Base-by-base conservation (phyloP, 2,888 invertebrate genomes). In the Melinopterus prodromus region DNA sequence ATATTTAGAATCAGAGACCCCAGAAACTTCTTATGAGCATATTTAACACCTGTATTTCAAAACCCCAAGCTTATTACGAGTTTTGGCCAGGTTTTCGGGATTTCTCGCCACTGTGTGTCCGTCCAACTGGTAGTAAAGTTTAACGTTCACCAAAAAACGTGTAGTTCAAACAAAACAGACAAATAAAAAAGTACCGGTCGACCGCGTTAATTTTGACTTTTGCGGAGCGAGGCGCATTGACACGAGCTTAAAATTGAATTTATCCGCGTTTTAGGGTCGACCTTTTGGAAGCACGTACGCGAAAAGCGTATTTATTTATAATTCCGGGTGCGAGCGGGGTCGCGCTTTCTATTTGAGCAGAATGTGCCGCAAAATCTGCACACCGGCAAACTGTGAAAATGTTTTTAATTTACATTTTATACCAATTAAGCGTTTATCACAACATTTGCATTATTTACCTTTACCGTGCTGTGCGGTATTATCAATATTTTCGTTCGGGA, bases 131-230 rank as follows among this genome's bases (percentile, higher is more conserved):
- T 53, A 7, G 53, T 9, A 53, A 12, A 53, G 53, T 53, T 53
- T 53, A 53, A 72, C 72, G 16, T 36, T n/a, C 77, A 77, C 77
- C 12, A 77, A 15, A 35, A 38, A 53, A 53, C 53, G 53, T 53
- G 53, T 9, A 53, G 53, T 53, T 53, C 53, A 53, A 53, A 53
- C 53, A 4, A 53, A 53, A 53, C 53, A 53, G 12, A 53, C 2
- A 9, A 9, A 53, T 9, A 53, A 53, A 53, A 53, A 53, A 53
- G 5, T 53, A 53, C 9, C 53, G 7, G 53, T 6, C 2, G 12
- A 53, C 12, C 53, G 53, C 53, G 53, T 53, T 53, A 53, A 53
- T 53, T 53, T 53, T 53, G 7, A 53, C 12, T 53, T 53, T 53
- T 7, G 53, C 12, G 53, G 53, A 53, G 53, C 53, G 5, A 53